Evolutionary conservation across 2,113 vertebrate species (phyloP), one percentile per base, ranked within the genome.

Genomic region (Gavialis gangeticus): DNA sequence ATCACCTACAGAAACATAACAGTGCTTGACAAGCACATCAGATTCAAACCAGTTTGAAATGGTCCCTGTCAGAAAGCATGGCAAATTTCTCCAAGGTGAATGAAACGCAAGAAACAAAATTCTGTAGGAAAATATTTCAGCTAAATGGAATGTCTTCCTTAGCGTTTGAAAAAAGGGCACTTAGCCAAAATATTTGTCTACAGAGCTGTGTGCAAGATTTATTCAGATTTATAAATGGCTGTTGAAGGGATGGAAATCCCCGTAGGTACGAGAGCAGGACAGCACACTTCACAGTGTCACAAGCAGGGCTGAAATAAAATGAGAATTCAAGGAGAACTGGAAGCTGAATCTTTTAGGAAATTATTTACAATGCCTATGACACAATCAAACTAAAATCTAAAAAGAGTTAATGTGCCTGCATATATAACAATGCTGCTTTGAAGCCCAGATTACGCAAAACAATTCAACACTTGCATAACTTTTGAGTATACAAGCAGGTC

Each of bases 261-360:
- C 90, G 94, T 69, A 92, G 87, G 85, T 89, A 58, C 58, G 82
- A 93, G 75, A 79, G 78, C 96, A 97, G 67, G 79, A 94, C 67
- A 93, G 73, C 30, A 58, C 3, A 11, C 34, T 82, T 96, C 76
- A 92, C 90, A 95, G 86, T 91, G 82, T 25, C 89, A 89, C 84
- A 97, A 95, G 71, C n/a, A 90, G 91, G 60, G 90, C 27, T 78
- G 76, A 93, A 96, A 96, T 94, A 85, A 92, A 86, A 34, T 79
- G 88, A 94, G 22, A 95, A 88, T 8, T 85, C 59, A 82, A 84
- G 88, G 7, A 85, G 92, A 37, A 71, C 34, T 24, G 77, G 75
- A 21, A 60, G 80, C 81, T 63, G 1, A 88, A 93, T 89, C 87
- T 92, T 84, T 90, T 95, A 96, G 88, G 94, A 94, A 95, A 89